Evolutionary conservation across 1,140 invertebrate species (phyloP).

Genomic region (Cotesia glomerata): DNA sequence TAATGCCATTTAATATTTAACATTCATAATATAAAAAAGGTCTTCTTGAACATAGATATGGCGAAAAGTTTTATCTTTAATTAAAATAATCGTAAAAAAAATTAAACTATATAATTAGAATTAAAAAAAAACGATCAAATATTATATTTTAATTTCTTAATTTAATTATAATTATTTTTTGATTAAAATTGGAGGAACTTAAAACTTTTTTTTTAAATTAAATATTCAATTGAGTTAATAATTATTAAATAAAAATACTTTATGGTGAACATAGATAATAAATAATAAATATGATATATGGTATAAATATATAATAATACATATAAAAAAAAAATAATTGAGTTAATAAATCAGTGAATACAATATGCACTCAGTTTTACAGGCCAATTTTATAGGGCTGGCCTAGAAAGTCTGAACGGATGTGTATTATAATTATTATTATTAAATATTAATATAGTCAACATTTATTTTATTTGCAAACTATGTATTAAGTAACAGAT

Average conservation of each 20-base stretch:
- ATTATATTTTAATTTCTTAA: slow-evolving; percentile 8
- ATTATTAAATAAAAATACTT: too few species aligned
- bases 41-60: background rate
- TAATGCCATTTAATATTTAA: background rate
- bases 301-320: too few species aligned
- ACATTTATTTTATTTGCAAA: slow-evolving; percentile 56
- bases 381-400: slow-evolving; percentile 37
- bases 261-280: too few species aligned
- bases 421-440: slow-evolving; percentile 59
- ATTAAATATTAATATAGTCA: slow-evolving; percentile 62
- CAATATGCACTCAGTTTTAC: slow-evolving; percentile 52
- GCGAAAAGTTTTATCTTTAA: slow-evolving; percentile 4
- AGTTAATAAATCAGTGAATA: slow-evolving; percentile 39
- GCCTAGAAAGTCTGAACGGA: slow-evolving; percentile 65
- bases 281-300: too few species aligned
- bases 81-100: background rate
- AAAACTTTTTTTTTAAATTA: too few species aligned
- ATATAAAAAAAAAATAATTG: slow-evolving; percentile 38
- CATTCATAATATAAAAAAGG: slow-evolving; percentile 7
- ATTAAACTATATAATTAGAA: slow-evolving; percentile 15
- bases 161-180: background rate
- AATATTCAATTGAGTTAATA: too few species aligned
- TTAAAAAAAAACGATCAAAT: slow-evolving; percentile 21
- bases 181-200: too few species aligned
- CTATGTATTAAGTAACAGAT: slow-evolving; percentile 59